Evolutionary conservation across 1,140 invertebrate species (phyloP), one percentile per base, ranked within the genome.

Genomic region (Uloborus diversus): DNA sequence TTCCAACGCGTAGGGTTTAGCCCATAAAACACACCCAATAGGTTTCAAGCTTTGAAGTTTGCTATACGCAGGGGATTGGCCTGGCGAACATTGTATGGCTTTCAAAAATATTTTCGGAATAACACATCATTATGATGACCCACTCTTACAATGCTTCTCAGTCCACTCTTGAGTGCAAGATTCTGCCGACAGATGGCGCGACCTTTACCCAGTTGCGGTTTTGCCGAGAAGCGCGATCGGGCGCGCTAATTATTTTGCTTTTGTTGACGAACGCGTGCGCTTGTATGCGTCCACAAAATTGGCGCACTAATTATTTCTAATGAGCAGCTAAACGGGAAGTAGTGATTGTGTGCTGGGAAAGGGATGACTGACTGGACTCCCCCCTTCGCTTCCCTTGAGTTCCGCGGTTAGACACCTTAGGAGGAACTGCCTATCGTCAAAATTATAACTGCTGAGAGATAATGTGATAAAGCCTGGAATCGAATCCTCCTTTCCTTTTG

Each of bases 281-380:
- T 56, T 35, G 32, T 28, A 20, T 35, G 13, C 37, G n/a, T n/a
- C n/a, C n/a, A n/a, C n/a, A n/a, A 73, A 73, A 73, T 73, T 62
- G 53, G 70, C 70, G 56, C 57, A 30, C 70, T 73, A 73, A 73
- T 73, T 73, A 73, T 73, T 73, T 73, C 70, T 73, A 73, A 73
- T 73, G 70, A 62, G 70, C 70, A 32, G 14, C 32, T 35, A 28
- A 68, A 73, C 57, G 57, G 70, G 70, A 73, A 73, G 51, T 62
- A 32, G 33, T 62, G 70, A 73, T 73, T 73, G 47, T 68, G 76
- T 68, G 51, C 53, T n/a, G 76, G 64, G 51, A 79, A 68, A 69
- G 69, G 47, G 64, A 69, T 32, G 51, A 37, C 13, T 49, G 20
- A 27, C 49, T 66, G 9, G 28, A 56, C 62, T 27, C 42, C 20